These are phyloP conservation scores for Hofmannophila pseudospretella DNA, from an alignment of 2,888 invertebrate species.

Conservation along the genomic window DNA sequence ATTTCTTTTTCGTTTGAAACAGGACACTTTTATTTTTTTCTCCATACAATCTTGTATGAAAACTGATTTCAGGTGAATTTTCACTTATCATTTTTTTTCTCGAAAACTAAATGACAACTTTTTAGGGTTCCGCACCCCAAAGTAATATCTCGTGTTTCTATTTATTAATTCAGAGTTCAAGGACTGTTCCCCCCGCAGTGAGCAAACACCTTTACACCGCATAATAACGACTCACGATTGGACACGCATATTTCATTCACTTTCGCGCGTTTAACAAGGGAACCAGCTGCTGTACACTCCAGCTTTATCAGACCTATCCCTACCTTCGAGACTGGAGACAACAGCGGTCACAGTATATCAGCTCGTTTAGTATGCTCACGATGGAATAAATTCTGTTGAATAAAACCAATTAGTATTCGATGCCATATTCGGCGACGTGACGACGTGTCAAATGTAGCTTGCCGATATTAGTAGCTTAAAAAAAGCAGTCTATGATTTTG, in stretches of 20 bases:
- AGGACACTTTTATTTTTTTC: too few species aligned
- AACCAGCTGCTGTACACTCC: conserved; percentile 13
- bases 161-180: too few species aligned
- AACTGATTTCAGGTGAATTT: too few species aligned
- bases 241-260: conserved; percentile 24
- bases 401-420: conserved; percentile 43
- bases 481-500: too few species aligned
- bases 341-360: conserved; percentile 16
- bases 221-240: conserved; percentile 18
- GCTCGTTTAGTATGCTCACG: conserved; percentile 25
- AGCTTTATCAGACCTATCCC: conserved; percentile 15
- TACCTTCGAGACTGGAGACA: conserved; percentile 1
- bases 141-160: too few species aligned
- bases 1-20: too few species aligned
- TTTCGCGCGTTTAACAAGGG: conserved; percentile 25
- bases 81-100: too few species aligned
- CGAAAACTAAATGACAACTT: too few species aligned
- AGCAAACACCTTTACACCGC: conserved; percentile 3
- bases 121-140: too few species aligned
- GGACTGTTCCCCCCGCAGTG: too few species aligned
- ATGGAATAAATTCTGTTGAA: conserved; percentile 40
- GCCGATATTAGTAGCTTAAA: not conserved
- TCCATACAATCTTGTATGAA: too few species aligned
- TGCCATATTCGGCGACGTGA: conserved; percentile 24
- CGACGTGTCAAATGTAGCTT: conserved; percentile 12